Evolutionary conservation across 2,113 vertebrate species (phyloP).

Genomic region (Pyxicephalus adspersus): DNA sequence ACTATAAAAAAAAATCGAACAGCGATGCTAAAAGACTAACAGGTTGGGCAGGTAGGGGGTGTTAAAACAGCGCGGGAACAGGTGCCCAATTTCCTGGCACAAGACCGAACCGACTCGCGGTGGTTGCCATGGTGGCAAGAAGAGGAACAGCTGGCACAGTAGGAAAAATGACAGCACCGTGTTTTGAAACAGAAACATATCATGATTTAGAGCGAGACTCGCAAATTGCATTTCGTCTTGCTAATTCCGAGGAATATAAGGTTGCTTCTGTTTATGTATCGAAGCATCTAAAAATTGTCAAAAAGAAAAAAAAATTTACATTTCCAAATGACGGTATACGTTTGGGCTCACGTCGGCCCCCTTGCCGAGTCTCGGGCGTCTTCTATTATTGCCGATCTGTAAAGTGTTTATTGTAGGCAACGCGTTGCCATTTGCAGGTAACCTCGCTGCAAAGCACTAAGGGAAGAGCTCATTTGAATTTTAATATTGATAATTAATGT

Average conservation of each 20-base stretch:
- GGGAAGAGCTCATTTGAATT: constrained; percentile 40
- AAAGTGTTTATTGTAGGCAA: constrained; percentile 29
- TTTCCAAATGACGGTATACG: background rate
- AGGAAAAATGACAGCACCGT: constrained; percentile 52
- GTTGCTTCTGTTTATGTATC: constrained; percentile 19
- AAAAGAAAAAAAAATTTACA: background rate
- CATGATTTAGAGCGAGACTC: constrained; percentile 45
- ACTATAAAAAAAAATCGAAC: constrained; percentile 13
- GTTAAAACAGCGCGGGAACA: constrained; percentile 27
- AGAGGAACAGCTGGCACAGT: constrained; percentile 54
- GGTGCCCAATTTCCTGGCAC: constrained; percentile 55
- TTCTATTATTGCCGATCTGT: constrained; percentile 15
- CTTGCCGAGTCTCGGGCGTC: background rate
- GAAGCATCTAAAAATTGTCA: background rate
- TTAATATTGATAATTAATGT: constrained; percentile 51
- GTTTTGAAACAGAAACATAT: constrained; percentile 53
- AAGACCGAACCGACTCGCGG: constrained; percentile 47
- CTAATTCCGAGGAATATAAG: constrained; percentile 38
- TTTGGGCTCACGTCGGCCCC: background rate
- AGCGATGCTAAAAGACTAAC: constrained; percentile 30
- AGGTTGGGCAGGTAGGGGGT: constrained; percentile 48
- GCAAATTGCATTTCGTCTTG: constrained; percentile 46
- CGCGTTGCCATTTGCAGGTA: constrained; percentile 29
- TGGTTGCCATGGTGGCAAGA: constrained; percentile 54
- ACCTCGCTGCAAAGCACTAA: constrained; percentile 29